phyloP scores from a whole-genome alignment of 1,140 invertebrate genomes.

The Pseudachorutes palmiensis region DNA sequence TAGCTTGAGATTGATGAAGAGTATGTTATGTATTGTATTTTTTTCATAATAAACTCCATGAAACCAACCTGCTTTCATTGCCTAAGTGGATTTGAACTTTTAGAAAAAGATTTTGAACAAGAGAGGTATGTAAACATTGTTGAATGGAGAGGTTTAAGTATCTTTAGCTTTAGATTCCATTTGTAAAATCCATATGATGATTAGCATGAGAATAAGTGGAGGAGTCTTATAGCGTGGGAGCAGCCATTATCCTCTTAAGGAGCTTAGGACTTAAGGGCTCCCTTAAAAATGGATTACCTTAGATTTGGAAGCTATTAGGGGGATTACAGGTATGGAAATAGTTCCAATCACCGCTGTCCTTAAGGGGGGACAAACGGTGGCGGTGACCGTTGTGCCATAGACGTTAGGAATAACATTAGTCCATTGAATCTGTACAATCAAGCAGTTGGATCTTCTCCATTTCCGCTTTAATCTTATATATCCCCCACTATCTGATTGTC shows the following conservation, averaged over 20 bases:
- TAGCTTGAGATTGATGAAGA: neutral
- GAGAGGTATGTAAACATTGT: neutral
- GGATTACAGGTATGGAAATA: slow-evolving; percentile 6
- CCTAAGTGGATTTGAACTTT: neutral
- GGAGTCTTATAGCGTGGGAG: slow-evolving; percentile 9
- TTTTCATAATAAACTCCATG: neutral
- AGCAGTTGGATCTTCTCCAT: too few relatives aligned
- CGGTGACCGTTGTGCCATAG: too few relatives aligned
- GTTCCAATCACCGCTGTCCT: too few relatives aligned
- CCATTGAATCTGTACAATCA: too few relatives aligned
- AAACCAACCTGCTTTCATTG: too few relatives aligned
- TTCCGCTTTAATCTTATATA: too few relatives aligned
- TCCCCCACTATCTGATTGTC: slow-evolving; percentile 36
- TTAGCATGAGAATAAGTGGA: neutral
- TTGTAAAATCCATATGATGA: neutral
- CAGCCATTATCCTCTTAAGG: slow-evolving; percentile 4
- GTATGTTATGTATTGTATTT: neutral
- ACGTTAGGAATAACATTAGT: too few relatives aligned
- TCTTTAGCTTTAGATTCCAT: neutral
- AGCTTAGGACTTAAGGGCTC: slow-evolving; percentile 11
- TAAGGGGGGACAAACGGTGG: too few relatives aligned
- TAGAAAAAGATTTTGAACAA: neutral
- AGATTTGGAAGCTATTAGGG: neutral
- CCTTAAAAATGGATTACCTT: neutral
- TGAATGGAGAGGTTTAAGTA: neutral